These are phyloP conservation scores for Neocrepidodera transversa DNA, from an alignment of 2,888 invertebrate genomes.

Conservation along the genomic window DNA sequence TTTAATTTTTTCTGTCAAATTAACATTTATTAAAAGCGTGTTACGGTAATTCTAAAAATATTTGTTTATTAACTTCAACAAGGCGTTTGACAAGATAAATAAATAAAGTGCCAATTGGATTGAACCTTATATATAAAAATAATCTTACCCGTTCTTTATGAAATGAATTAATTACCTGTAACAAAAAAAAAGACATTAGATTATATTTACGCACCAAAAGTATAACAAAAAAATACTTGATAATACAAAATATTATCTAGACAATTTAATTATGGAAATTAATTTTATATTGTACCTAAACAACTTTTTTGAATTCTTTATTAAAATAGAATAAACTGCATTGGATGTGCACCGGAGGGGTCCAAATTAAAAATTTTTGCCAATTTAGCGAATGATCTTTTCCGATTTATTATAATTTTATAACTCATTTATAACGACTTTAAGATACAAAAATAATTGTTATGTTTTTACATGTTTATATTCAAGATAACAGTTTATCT, in stretches of 20 bases:
- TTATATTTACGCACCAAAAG: not conserved
- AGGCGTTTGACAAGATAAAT: not conserved
- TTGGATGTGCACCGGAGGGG: not conserved
- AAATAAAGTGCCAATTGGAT: not conserved
- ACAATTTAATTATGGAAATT: not conserved
- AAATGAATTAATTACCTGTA: constrained; percentile 21
- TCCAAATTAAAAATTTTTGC: not conserved
- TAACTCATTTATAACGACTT: not conserved
- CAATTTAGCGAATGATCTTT: not conserved
- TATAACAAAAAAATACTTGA: not conserved
- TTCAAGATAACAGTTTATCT: too few species aligned
- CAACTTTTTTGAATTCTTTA: not conserved
- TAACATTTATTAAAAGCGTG: not conserved
- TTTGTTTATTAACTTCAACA: too few species aligned
- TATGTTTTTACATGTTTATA: not conserved
- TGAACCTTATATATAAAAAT: not conserved
- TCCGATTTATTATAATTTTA: not conserved
- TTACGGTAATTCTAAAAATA: not conserved
- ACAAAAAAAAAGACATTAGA: constrained; percentile 7
- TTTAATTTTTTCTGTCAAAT: too few species aligned
- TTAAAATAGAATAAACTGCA: not conserved
- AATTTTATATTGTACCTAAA: not conserved
- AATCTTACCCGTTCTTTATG: not conserved
- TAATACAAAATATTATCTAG: not conserved
- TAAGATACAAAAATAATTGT: not conserved